Evolutionary conservation across 2,888 invertebrate genomes (phyloP), one percentile per base, ranked within the genome.

Genomic region (Xylocampa areola): DNA sequence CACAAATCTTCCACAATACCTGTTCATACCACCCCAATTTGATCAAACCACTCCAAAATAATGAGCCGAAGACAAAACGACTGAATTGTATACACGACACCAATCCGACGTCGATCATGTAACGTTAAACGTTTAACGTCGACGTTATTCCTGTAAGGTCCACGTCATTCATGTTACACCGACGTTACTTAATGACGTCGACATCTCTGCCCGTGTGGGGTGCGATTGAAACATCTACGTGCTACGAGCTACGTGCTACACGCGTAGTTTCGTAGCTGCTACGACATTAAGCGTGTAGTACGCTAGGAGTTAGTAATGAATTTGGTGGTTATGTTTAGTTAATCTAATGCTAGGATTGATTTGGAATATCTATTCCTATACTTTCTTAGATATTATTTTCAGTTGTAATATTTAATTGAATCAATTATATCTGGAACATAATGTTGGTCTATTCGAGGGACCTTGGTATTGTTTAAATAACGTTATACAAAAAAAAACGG

Each of bases 211-310:
- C 41, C 48, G 64, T 21, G 54, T 32, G 37, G 30, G 41, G 29
- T 55, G 44, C 72, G 62, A 76, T 67, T 71, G 61, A 53, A 60
- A 45, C 57, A 65, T 61, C 66, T 52, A 66, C 65, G 55, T 10
- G 54, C 68, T 63, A 61, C 68, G 62, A 55, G 61, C 62, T 68
- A 60, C 47, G 62, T 62, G 75, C 63, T 72, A 71, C 65, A 61
- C 35, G 21, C 48, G 66, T 55, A 69, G 54, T 16, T 8, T 52
- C 66, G 64, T 75, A 72, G 73, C 59, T 19, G 57, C 74, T 73
- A 73, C 73, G 68, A 53, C 1, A 51, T 44, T 55, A 45, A 51
- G 59, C 16, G 10, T n/a, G 13, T 16, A 41, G n/a, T 23, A 6
- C 1, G 0, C n/a, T 33, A 33, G 11, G 10, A 1, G n/a, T 21